These are phyloP conservation scores for Branchipolynoe longqiensis DNA, from an alignment of 2,888 invertebrate species.

Conservation along the genomic window DNA sequence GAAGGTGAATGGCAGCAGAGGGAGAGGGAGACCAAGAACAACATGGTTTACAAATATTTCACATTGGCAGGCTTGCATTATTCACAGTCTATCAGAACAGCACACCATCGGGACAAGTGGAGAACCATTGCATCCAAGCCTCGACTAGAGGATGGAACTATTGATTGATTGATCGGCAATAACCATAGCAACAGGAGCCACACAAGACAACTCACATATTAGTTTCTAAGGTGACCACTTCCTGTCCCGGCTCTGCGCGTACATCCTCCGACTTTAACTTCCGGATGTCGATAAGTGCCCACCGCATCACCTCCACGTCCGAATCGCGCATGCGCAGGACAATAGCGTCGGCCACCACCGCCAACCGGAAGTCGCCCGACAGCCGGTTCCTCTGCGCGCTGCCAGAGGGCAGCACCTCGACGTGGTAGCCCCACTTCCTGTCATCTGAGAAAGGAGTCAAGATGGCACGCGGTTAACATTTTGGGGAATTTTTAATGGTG, in stretches of 20 bases:
- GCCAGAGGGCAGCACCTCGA: slow-evolving; percentile 13
- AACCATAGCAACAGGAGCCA: too few relatives aligned
- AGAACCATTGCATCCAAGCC: too few relatives aligned
- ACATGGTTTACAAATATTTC: too few relatives aligned
- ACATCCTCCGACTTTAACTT: slow-evolving; percentile 26
- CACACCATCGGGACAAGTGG: too few relatives aligned
- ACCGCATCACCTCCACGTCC: slow-evolving; percentile 14
- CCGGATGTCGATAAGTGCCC: slow-evolving; percentile 38
- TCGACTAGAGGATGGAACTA: too few relatives aligned
- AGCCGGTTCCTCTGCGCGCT: slow-evolving; percentile 14
- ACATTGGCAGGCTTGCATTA: too few relatives aligned
- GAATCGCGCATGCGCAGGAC: neutral
- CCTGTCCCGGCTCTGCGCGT: neutral
- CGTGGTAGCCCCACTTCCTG: slow-evolving; percentile 28
- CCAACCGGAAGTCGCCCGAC: slow-evolving; percentile 14
- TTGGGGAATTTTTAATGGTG: too few relatives aligned
- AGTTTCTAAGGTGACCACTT: slow-evolving; percentile 21
- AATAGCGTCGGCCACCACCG: slow-evolving; percentile 1
- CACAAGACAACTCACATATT: slow-evolving; percentile 28
- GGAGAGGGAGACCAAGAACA: too few relatives aligned
- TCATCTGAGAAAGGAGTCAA: neutral
- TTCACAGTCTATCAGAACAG: too few relatives aligned
- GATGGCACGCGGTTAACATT: too few relatives aligned
- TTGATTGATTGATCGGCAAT: too few relatives aligned
- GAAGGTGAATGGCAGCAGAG: too few relatives aligned